phyloP scores from a whole-genome alignment of 2,888 invertebrate species.

The Eueremaeus valkanovi region DNA sequence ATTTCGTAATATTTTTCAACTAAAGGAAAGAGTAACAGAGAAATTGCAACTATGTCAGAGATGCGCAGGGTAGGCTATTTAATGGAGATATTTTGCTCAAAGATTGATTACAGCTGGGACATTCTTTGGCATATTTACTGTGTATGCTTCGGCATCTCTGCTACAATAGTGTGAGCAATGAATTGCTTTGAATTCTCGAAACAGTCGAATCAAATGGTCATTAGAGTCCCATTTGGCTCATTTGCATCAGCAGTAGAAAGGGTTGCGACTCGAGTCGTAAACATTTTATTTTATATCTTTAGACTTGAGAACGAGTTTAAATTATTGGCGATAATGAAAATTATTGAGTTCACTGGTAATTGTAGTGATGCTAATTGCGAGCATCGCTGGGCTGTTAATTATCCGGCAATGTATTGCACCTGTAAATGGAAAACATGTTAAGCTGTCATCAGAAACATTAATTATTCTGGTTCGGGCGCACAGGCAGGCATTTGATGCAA shows the following conservation, averaged over 20 bases:
- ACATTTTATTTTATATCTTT: not conserved
- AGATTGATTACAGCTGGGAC: too few species aligned
- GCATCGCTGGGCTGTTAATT: conserved; percentile 25
- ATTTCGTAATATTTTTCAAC: too few species aligned
- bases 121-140: too few species aligned
- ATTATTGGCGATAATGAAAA: not conserved
- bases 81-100: too few species aligned
- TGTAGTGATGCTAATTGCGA: conserved; percentile 25
- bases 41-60: too few species aligned
- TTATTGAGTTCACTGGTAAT: not conserved
- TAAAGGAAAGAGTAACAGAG: too few species aligned
- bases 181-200: not conserved
- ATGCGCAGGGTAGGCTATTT: too few species aligned
- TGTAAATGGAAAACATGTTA: conserved; percentile 33
- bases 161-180: too few species aligned
- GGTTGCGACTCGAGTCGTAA: not conserved
- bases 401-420: conserved; percentile 20
- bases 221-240: not conserved
- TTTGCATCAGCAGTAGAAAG: not conserved
- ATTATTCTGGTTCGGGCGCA: conserved; percentile 29
- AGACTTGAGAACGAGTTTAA: not conserved
- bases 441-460: conserved; percentile 35
- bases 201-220: not conserved
- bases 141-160: too few species aligned
- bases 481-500: conserved; percentile 2